A percentile compares a stretch with the other conserved stretches of the same genome.
phyloP scores from a whole-genome alignment of 92 coral and sea anemone genomes.

The Pocillopora meandrina region DNA sequence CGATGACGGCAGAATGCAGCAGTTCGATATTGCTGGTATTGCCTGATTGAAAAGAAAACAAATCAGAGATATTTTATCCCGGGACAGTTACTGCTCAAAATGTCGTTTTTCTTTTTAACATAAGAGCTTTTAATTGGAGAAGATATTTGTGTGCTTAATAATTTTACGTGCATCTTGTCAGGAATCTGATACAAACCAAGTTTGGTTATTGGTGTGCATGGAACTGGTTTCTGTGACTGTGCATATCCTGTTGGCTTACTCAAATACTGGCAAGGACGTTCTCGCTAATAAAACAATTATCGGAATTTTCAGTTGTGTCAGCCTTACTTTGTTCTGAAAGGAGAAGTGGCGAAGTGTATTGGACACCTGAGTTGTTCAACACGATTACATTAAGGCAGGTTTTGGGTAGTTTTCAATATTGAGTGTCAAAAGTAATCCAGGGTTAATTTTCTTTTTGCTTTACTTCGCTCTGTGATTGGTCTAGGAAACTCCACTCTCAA shows the following conservation, averaged over 20 bases:
- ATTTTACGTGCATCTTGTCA: background rate
- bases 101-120: background rate
- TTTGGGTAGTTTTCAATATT: too few relatives aligned
- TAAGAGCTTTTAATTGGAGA: background rate
- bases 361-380: too few relatives aligned
- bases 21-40: background rate
- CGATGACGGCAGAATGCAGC: background rate
- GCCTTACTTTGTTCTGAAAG: too few relatives aligned
- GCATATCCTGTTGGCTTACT: background rate
- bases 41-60: background rate
- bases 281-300: background rate
- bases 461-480: too few relatives aligned
- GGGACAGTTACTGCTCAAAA: background rate
- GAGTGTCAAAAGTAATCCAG: too few relatives aligned
- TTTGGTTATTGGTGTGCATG: background rate
- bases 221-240: background rate
- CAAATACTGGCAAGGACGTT: slow-evolving; percentile 3
- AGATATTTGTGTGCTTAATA: background rate
- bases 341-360: too few relatives aligned
- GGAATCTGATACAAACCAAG: background rate
- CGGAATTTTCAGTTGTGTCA: background rate
- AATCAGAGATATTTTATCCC: background rate
- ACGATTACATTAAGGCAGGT: too few relatives aligned
- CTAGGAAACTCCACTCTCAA: too few relatives aligned
- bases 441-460: too few relatives aligned